Evolutionary conservation across 2,113 vertebrate species (phyloP).

Genomic region (Dromas ardeola): DNA sequence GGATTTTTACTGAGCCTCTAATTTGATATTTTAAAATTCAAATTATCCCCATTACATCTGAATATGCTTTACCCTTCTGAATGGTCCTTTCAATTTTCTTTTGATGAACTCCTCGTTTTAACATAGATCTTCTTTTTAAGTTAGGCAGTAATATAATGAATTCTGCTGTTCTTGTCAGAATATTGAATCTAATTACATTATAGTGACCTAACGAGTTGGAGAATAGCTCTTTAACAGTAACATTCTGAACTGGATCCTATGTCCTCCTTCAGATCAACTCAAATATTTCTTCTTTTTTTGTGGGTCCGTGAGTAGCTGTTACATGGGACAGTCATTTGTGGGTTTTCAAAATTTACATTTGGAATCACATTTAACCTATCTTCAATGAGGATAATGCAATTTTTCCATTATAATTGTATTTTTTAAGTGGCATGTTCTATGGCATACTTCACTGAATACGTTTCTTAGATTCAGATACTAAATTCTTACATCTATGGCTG

Average conservation of each 20-base stretch:
- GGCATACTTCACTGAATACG: neutral
- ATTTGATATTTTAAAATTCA: neutral
- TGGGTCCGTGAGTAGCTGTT: neutral
- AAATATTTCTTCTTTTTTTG: neutral
- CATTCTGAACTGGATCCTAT: neutral
- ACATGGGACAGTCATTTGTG: neutral
- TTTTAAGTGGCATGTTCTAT: neutral
- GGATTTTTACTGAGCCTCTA: neutral
- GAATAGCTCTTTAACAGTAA: neutral
- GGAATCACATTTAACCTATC: neutral
- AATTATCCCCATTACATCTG: neutral
- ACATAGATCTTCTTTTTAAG: neutral
- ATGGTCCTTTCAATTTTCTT: neutral
- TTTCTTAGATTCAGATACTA: neutral
- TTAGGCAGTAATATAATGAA: neutral
- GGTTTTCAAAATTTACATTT: neutral
- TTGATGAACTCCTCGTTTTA: neutral
- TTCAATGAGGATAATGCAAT: neutral
- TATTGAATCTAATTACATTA: conserved; percentile 16
- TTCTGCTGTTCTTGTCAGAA: neutral
- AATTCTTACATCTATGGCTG: neutral
- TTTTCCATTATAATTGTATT: neutral
- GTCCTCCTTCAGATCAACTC: neutral
- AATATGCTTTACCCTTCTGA: neutral
- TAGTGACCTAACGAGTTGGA: neutral